These are phyloP conservation scores for Nannobrachium achirus DNA, from an alignment of 2,113 vertebrate genomes.

Conservation along the genomic window DNA sequence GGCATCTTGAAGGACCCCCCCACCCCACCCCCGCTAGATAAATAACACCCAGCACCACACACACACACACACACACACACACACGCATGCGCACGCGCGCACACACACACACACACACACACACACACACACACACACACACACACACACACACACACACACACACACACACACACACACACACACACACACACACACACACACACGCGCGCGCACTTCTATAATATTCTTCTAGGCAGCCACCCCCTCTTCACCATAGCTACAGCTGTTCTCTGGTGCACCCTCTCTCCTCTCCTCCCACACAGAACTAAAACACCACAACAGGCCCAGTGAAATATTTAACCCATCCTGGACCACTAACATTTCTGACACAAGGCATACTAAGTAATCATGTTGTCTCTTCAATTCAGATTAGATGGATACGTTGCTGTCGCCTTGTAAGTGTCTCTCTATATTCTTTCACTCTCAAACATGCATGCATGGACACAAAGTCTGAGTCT, in stretches of 20 bases:
- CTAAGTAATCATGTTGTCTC: constrained; percentile 3
- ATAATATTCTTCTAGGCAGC: constrained; percentile 64
- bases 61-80: too few species aligned
- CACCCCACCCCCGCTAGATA: constrained; percentile 59
- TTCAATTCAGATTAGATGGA: too few species aligned
- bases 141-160: too few species aligned
- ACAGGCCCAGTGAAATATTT: constrained; percentile 54
- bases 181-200: too few species aligned
- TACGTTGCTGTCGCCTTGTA: not conserved
- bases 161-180: too few species aligned
- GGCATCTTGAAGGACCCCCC: constrained; percentile 78
- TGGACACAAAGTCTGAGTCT: too few species aligned
- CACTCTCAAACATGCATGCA: not conserved
- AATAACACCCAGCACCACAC: constrained; percentile 45
- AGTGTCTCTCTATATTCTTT: not conserved
- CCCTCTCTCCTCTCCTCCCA: constrained; percentile 63
- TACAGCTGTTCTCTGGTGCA: constrained; percentile 67
- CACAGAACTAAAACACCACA: constrained; percentile 57
- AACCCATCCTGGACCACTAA: constrained; percentile 50
- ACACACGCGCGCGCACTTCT: too few species aligned
- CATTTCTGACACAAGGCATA: constrained; percentile 5
- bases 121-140: too few species aligned
- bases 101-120: too few species aligned
- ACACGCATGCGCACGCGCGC: too few species aligned
- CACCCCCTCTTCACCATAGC: constrained; percentile 70